Base-by-base conservation (phyloP, 2,888 invertebrate genomes). In the Acanthosepion pharaonis region DNA sequence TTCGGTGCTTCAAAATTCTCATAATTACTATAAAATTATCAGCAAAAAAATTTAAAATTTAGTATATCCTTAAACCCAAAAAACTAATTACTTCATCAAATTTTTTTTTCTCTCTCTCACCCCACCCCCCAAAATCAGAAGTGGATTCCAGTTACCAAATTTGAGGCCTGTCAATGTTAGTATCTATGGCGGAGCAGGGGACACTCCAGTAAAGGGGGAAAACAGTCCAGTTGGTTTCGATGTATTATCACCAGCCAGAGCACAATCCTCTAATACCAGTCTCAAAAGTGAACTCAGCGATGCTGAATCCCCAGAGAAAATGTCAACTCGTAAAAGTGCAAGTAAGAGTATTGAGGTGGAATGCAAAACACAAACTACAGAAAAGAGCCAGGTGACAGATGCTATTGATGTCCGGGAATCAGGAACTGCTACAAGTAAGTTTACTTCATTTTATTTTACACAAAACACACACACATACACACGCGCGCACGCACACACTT, bases 181-280 rank as follows among this genome's bases (percentile, higher is more conserved):
- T 23, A 96, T 96, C 20, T 95, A 93, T 94, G 95, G 95, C 64
- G 95, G 96, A 55, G 96, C 96, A 49, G 96, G 96, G 20, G 98
- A 98, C 48, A 98, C 98, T 94, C 98, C 98, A 96, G 95, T 97
- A 92, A 98, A 59, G 98, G 98, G 94, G 97, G 98, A 94, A 97
- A 98, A 95, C 97, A 98, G 94, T 97, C 96, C 96, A 1, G 97
- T 51, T 55, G 97, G 97, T 94, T 97, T 96, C 95, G 97, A 97
- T 94, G 96, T 96, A 93, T 96, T 96, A 95, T 97, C 97, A 6
- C 97, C 97, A 8, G 96, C 96, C 91, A 96, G 97, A 94, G 96
- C 96, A 15, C 96, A 96, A 20, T 97, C 97, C 95, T 96, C 96
- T 18, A 97, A 96, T 94, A 95, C 96, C 59, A 97, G 97, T 96